phyloP scores from a whole-genome alignment of 1,140 invertebrate species.

The Meloidogyne hapla region DNA sequence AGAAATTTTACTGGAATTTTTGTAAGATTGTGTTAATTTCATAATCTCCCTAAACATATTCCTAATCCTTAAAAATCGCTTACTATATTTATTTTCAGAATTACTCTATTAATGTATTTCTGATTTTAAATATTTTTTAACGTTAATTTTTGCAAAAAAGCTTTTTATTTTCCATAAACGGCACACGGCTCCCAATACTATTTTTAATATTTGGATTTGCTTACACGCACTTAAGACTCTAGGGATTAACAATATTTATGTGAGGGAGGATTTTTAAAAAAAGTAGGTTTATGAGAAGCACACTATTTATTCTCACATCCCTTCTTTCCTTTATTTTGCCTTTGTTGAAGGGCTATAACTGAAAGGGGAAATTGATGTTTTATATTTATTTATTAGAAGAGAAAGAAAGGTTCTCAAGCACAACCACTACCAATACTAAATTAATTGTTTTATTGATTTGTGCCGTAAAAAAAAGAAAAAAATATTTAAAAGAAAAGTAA shows the following conservation, averaged over 20 bases:
- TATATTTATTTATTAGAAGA: too few relatives aligned
- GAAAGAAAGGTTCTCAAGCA: neutral
- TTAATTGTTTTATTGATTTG: slow-evolving; percentile 3
- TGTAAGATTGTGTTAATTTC: too few relatives aligned
- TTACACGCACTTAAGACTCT: neutral
- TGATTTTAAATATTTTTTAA: too few relatives aligned
- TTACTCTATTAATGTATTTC: too few relatives aligned
- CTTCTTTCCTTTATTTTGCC: neutral
- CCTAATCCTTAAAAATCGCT: too few relatives aligned
- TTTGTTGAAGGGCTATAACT: neutral
- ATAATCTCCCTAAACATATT: too few relatives aligned
- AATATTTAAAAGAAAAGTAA: neutral
- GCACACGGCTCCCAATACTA: neutral
- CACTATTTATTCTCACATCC: neutral
- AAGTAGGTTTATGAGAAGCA: neutral
- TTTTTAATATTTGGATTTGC: neutral
- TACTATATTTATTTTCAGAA: too few relatives aligned
- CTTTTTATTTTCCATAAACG: neutral
- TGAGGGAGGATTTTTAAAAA: neutral
- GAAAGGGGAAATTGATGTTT: neutral
- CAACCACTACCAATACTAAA: neutral
- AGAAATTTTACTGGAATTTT: too few relatives aligned
- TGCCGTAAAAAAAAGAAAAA: neutral
- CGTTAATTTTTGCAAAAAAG: neutral
- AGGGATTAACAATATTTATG: neutral